Conservation (phyloP, 2,797 vertebrate species). For the Crocodylus rhombifer region DNA sequence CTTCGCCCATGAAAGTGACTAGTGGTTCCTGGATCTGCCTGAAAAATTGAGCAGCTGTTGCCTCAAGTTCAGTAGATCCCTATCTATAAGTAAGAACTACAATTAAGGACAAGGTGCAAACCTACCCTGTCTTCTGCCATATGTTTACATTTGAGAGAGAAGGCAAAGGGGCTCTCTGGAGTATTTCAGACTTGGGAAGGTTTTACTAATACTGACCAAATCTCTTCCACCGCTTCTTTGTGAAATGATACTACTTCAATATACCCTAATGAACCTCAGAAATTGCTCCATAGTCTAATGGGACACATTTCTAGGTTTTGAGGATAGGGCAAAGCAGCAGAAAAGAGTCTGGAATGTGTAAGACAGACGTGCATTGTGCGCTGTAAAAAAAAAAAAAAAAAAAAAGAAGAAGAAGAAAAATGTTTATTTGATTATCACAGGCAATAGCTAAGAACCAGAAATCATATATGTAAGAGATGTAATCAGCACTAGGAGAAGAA, state of each 20-base stretch:
- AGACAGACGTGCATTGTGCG: background rate
- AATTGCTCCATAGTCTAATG: background rate
- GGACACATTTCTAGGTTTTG: background rate
- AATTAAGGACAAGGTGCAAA: too few relatives aligned
- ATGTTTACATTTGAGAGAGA: too few relatives aligned
- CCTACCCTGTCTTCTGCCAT: too few relatives aligned
- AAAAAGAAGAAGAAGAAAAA: background rate
- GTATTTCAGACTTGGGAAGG: background rate
- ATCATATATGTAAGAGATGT: background rate
- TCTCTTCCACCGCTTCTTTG: background rate
- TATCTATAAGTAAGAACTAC: too few relatives aligned
- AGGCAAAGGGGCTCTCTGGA: too few relatives aligned
- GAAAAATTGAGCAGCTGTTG: too few relatives aligned
- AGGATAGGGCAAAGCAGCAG: background rate
- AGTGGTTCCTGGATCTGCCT: too few relatives aligned
- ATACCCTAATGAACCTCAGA: background rate
- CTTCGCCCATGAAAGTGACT: too few relatives aligned
- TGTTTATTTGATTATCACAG: background rate
- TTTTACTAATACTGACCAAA: background rate
- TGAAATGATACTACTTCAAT: background rate
- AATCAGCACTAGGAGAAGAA: background rate
- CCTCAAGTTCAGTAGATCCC: too few relatives aligned
- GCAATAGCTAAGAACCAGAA: background rate
- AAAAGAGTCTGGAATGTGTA: background rate
- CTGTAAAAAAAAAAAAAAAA: background rate